Evolutionary conservation across 2,113 vertebrate genomes (phyloP).

Genomic region (Meles meles): DNA sequence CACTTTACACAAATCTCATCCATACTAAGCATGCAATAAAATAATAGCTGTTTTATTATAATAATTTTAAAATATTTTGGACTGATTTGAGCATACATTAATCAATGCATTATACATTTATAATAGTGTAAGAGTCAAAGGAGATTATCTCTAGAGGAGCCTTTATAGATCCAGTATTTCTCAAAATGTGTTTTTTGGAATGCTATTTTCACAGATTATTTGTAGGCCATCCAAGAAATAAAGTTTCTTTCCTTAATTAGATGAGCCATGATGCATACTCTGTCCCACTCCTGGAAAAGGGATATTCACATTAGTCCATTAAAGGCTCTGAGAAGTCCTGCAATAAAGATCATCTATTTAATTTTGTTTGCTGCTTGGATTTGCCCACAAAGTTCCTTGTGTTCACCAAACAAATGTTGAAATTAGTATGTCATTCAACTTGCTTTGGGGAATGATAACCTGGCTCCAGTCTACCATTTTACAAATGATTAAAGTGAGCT

Average conservation of each 20-base stretch:
- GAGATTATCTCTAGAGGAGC: not conserved
- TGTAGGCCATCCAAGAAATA: slow-evolving; percentile 3
- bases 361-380: not conserved
- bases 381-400: not conserved
- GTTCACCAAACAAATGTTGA: not conserved
- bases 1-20: not conserved
- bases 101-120: not conserved
- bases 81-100: not conserved
- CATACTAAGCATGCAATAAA: not conserved
- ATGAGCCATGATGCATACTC: not conserved
- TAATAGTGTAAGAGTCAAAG: not conserved
- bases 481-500: not conserved
- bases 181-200: slow-evolving; percentile 9
- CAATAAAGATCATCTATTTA: not conserved
- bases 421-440: not conserved
- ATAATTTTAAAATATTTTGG: slow-evolving; percentile 7
- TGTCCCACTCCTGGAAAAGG: not conserved
- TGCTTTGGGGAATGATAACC: not conserved
- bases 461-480: not conserved
- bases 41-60: not conserved
- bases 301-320: slow-evolving; percentile 1
- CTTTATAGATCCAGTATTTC: not conserved
- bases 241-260: not conserved
- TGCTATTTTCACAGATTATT: not conserved
- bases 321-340: not conserved